Conservation (phyloP, 1,140 invertebrate species). For the Amphibalanus amphitrite region DNA sequence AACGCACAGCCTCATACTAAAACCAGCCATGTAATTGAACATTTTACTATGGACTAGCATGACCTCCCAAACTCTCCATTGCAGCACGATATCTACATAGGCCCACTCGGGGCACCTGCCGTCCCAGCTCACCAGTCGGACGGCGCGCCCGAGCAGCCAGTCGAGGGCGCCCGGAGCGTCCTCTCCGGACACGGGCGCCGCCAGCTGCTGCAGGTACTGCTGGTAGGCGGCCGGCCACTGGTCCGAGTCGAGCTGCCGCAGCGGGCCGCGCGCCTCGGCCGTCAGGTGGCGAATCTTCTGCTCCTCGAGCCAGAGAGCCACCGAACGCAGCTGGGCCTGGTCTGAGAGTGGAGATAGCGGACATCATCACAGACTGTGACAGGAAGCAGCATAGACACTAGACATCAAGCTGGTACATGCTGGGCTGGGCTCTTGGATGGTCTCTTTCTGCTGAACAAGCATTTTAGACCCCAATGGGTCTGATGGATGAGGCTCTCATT, state of each 20-base stretch:
- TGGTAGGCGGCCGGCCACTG: conserved; percentile 54
- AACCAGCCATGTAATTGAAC: no score
- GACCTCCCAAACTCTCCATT: no score
- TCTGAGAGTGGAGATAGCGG: conserved; percentile 36
- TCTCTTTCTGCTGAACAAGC: conserved; percentile 14
- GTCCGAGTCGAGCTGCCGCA: conserved; percentile 42
- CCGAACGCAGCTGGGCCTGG: conserved; percentile 52
- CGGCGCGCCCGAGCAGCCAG: conserved; percentile 68
- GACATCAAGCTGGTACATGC: conserved; percentile 8
- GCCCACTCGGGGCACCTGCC: no score
- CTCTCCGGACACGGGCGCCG: conserved; percentile 35
- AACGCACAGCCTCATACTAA: no score
- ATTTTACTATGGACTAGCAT: no score
- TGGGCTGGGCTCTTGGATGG: conserved; percentile 10
- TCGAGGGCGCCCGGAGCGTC: conserved; percentile 46
- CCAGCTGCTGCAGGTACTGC: conserved; percentile 56
- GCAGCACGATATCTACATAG: no score
- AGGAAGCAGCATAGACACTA: conserved; percentile 15
- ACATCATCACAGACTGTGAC: conserved; percentile 11
- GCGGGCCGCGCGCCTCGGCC: conserved; percentile 53
- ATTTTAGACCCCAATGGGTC: background rate
- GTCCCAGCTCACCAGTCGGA: conserved; percentile 39
- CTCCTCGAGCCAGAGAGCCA: conserved; percentile 81
- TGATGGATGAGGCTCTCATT: background rate
- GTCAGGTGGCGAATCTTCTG: conserved; percentile 80